phyloP scores from a whole-genome alignment of 2,797 vertebrate genomes.

The Aplochiton taeniatus region DNA sequence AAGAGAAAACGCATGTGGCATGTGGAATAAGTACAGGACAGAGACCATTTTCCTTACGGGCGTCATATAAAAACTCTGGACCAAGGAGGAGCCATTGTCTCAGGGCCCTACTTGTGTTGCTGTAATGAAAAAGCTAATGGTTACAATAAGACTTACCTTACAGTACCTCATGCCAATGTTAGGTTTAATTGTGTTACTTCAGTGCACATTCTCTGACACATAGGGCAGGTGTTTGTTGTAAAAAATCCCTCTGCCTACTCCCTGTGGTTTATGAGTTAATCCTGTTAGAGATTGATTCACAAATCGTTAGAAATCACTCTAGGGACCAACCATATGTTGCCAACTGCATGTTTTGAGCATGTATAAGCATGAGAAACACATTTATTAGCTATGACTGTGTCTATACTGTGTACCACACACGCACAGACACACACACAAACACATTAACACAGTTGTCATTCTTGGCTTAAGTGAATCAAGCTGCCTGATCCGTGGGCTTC shows the following conservation, averaged over 20 bases:
- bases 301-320: conserved; percentile 28
- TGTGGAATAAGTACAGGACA: no score
- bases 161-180: conserved; percentile 13
- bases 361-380: background rate
- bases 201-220: conserved; percentile 19
- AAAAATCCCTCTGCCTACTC: conserved; percentile 25
- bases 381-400: conserved; percentile 8
- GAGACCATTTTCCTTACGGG: no score
- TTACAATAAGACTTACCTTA: conserved; percentile 27
- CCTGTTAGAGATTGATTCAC: conserved; percentile 27
- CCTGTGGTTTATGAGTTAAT: conserved; percentile 34
- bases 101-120: conserved; percentile 30
- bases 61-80: no score
- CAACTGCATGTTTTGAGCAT: conserved; percentile 10
- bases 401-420: no score
- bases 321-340: conserved; percentile 27
- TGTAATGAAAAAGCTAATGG: conserved; percentile 32
- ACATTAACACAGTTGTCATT: conserved; percentile 10
- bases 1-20: no score
- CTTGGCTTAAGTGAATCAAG: background rate
- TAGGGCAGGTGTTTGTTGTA: conserved; percentile 39
- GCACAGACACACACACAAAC: background rate
- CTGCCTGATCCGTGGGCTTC: conserved; percentile 6
- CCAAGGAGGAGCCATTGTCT: conserved; percentile 8
- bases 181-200: conserved; percentile 31